These are phyloP conservation scores for Leucophora obtusa DNA, from an alignment of 2,888 invertebrate genomes.

Conservation along the genomic window DNA sequence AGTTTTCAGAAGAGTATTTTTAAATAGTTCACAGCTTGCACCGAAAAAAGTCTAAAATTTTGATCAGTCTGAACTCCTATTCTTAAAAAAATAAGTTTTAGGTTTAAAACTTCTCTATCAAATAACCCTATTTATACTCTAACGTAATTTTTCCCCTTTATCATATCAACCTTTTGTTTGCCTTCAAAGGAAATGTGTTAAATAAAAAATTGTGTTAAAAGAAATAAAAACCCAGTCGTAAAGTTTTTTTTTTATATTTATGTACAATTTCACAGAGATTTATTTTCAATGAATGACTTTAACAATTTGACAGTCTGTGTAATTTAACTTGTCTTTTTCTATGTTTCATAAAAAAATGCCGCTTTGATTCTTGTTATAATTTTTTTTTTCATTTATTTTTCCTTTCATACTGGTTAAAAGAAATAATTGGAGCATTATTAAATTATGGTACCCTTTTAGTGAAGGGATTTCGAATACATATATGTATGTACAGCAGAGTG, in stretches of 20 bases:
- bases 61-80: no score
- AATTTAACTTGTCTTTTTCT: conserved; percentile 49
- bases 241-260: conserved; percentile 5
- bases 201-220: not conserved
- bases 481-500: not conserved
- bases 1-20: no score
- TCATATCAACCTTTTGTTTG: not conserved
- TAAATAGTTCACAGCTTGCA: no score
- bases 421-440: conserved; percentile 41
- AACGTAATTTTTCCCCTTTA: not conserved
- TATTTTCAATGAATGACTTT: conserved; percentile 37
- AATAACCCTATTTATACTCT: not conserved
- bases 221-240: not conserved
- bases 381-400: conserved; percentile 14
- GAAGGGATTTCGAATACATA: conserved; percentile 24
- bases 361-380: conserved; percentile 31
- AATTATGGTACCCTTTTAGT: conserved; percentile 34
- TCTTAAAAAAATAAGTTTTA: no score
- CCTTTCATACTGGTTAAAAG: conserved; percentile 20
- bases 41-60: no score
- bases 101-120: not conserved
- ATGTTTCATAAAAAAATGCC: conserved; percentile 26
- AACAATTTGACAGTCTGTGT: conserved; percentile 47
- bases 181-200: conserved; percentile 3
- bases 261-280: not conserved